Evolutionary conservation across 2,797 vertebrate species (phyloP), one percentile per base, ranked within the genome.

Genomic region (Balearica regulorum): DNA sequence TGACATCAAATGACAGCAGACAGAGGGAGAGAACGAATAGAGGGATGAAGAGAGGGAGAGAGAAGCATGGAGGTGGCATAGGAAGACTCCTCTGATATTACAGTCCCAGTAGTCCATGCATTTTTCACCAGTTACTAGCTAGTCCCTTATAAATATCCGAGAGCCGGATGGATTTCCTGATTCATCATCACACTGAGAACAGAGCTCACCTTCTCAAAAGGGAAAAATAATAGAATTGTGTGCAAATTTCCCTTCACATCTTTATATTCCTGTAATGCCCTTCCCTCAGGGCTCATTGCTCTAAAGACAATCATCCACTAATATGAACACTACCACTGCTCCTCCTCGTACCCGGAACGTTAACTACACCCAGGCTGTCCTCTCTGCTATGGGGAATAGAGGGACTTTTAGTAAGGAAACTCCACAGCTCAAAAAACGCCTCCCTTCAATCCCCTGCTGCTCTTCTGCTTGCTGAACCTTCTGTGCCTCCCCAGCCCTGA

Each of bases 201-300:
- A 96, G 92, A 96, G 96, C 92, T 97, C 93, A 83, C 96, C 80
- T 96, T 89, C 90, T 92, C 95, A 95, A 89, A 96, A 95, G 90
- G 90, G 90, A 96, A 95, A 93, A 94, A 89, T 89, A 96, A 95
- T 83, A 97, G 92, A 96, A 95, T n/a, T 81, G 92, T 28, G 31
- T 82, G 95, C 93, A 95, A 92, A 95, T 96, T 97, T 93, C 80
- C 65, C 79, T 92, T 94, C 65, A 79, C 84, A 58, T 97, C 96
- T 95, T 93, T 89, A 96, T 95, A 97, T 43, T 93, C 91, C 92
- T 93, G 87, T 97, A 96, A 97, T 94, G 94, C 94, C 89, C 96
- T 96, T 97, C 96, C 97, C 96, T 96, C 89, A 96, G 95, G 93
- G 91, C 93, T 96, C 92, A 96, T 95, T 93, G 96, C 97, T 97